A percentile compares a stretch with the other conserved stretches of the same genome.
phyloP scores from a whole-genome alignment of 2,113 vertebrate genomes.

The Orientallactaga bullata region DNA sequence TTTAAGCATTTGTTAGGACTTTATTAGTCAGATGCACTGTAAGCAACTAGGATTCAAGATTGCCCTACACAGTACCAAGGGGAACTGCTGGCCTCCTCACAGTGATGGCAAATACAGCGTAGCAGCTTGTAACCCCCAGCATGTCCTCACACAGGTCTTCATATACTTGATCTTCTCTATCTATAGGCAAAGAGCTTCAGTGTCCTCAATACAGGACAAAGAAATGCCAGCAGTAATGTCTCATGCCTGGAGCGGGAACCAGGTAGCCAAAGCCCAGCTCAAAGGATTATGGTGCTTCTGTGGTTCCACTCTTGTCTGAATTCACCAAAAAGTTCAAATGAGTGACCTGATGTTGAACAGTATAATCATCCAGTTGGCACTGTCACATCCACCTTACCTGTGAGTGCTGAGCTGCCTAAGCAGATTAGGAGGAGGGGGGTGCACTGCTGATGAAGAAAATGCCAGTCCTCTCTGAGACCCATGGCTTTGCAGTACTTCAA shows the following conservation, averaged over 20 bases:
- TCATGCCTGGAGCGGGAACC: conserved; percentile 56
- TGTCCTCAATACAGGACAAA: conserved; percentile 42
- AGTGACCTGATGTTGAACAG: conserved; percentile 79
- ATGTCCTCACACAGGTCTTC: neutral
- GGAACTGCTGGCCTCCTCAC: neutral
- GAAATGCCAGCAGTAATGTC: neutral
- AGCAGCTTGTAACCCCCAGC: neutral
- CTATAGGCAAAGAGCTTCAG: conserved; percentile 22
- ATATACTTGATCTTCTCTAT: conserved; percentile 9
- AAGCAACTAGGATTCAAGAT: neutral
- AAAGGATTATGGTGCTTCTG: conserved; percentile 75
- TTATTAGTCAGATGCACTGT: conserved; percentile 20
- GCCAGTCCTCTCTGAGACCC: neutral
- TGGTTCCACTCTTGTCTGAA: conserved; percentile 74
- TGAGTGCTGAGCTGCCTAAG: conserved; percentile 77
- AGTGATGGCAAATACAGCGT: neutral
- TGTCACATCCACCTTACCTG: conserved; percentile 82
- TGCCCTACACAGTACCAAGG: neutral
- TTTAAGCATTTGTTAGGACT: neutral
- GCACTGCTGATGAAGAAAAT: conserved; percentile 18
- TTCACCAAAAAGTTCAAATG: conserved; percentile 78
- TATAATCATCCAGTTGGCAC: conserved; percentile 80
- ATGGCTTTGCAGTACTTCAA: conserved; percentile 1
- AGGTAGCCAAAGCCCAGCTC: neutral
- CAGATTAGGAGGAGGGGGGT: conserved; percentile 81